Evolutionary conservation across 2,797 vertebrate genomes (phyloP).

Genomic region (Babyrousa celebensis): DNA sequence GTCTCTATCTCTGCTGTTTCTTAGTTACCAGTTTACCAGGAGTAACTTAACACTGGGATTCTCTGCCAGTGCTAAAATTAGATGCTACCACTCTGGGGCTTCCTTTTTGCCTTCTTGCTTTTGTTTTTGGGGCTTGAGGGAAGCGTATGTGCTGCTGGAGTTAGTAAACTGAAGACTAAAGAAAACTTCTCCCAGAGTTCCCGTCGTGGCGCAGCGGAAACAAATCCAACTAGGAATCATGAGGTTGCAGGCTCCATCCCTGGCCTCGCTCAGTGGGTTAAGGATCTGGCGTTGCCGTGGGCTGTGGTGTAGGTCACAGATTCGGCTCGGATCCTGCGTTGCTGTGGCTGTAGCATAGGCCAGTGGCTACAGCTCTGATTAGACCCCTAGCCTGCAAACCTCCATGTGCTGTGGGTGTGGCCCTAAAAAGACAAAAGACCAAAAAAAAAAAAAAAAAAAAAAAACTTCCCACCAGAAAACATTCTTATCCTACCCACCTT

Average conservation of each 20-base stretch:
- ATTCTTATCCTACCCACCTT: constrained; percentile 34
- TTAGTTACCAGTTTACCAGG: constrained; percentile 80
- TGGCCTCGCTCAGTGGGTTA: too few relatives aligned
- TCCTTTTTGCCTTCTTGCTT: constrained; percentile 77
- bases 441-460: constrained; percentile 70
- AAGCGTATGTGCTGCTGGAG: constrained; percentile 46
- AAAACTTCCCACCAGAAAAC: constrained; percentile 47
- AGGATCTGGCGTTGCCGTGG: too few relatives aligned
- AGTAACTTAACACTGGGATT: constrained; percentile 82
- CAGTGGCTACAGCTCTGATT: too few relatives aligned
- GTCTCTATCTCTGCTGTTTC: constrained; percentile 73
- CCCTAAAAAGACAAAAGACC: too few relatives aligned
- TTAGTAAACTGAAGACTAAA: constrained; percentile 57
- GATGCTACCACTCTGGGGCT: constrained; percentile 57
- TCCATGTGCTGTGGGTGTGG: too few relatives aligned
- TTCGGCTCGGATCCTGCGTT: too few relatives aligned
- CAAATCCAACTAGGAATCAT: too few relatives aligned
- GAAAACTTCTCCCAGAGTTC: not conserved
- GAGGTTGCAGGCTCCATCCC: too few relatives aligned
- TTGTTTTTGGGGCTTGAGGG: constrained; percentile 69
- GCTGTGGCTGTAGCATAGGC: too few relatives aligned
- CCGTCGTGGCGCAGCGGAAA: too few relatives aligned
- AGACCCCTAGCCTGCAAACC: too few relatives aligned
- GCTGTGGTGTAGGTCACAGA: too few relatives aligned
- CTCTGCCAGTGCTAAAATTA: constrained; percentile 85